These are phyloP conservation scores for Propsilocerus akamusi DNA, from an alignment of 1,140 invertebrate species.

Conservation along the genomic window DNA sequence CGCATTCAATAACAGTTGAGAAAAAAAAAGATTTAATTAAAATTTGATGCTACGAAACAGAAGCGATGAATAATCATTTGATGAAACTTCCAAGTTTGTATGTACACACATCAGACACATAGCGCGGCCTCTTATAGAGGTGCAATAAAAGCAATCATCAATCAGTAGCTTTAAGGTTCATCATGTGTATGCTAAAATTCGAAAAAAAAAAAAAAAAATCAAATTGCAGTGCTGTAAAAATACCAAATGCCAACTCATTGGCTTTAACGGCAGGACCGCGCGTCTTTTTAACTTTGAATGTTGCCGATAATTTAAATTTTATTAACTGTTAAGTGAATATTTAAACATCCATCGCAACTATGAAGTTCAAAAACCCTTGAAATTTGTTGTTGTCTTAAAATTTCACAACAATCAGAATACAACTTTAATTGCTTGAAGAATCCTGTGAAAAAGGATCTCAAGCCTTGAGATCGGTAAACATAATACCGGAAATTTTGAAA, in stretches of 20 bases:
- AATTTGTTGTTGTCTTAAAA: background rate
- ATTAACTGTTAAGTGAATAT: background rate
- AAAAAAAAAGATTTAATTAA: background rate
- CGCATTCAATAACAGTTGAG: background rate
- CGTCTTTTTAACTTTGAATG: too few species aligned
- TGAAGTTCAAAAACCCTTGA: background rate
- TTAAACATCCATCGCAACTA: background rate
- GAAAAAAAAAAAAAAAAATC: too few species aligned
- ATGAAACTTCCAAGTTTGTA: background rate
- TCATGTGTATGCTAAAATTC: conserved; percentile 1
- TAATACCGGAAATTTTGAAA: too few species aligned
- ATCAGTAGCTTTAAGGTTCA: conserved; percentile 3
- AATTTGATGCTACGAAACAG: background rate
- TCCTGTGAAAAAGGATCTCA: too few species aligned
- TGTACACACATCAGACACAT: too few species aligned
- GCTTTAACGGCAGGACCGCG: too few species aligned
- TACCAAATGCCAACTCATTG: too few species aligned
- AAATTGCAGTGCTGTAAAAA: too few species aligned
- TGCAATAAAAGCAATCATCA: conserved; percentile 1
- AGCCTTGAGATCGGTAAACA: too few species aligned
- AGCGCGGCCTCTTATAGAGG: too few species aligned
- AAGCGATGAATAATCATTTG: conserved; percentile 3
- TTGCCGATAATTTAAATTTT: conserved; percentile 4
- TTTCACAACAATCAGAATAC: too few species aligned
- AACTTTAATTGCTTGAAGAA: too few species aligned